Evolutionary conservation across 2,113 vertebrate species (phyloP).

Genomic region (Eubucco bourcierii): DNA sequence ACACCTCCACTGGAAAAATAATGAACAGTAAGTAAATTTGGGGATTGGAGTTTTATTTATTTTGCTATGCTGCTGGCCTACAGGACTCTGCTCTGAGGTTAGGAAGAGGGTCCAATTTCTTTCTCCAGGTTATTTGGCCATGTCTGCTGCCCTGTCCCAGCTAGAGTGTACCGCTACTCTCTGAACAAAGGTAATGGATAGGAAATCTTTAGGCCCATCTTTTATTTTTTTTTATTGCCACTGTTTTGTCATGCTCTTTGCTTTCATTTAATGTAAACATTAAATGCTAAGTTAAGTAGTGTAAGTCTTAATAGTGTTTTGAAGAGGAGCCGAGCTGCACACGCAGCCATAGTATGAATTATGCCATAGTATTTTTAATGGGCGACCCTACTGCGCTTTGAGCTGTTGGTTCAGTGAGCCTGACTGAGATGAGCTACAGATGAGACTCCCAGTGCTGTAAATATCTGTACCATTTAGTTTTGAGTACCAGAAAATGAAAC

Average conservation of each 20-base stretch:
- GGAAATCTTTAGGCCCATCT: neutral
- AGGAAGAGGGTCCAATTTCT: neutral
- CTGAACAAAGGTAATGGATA: neutral
- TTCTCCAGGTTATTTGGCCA: neutral
- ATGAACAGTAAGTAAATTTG: neutral
- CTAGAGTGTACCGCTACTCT: neutral
- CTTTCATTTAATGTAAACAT: neutral
- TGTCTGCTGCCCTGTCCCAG: neutral
- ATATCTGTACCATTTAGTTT: neutral
- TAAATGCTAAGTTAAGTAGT: neutral
- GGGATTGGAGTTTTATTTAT: neutral
- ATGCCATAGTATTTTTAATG: neutral
- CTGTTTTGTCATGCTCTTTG: neutral
- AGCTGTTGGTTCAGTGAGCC: neutral
- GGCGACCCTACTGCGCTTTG: neutral
- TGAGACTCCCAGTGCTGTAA: neutral
- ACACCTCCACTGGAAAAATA: neutral
- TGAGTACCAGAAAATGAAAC: neutral
- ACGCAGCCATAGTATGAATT: neutral
- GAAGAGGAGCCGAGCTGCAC: neutral
- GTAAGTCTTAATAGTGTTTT: neutral
- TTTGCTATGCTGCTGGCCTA: neutral
- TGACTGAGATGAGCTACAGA: neutral
- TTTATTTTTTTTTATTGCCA: neutral
- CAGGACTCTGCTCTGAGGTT: neutral